phyloP scores from a whole-genome alignment of 2,888 invertebrate species.

The Dyspetes luteomarginatus region DNA sequence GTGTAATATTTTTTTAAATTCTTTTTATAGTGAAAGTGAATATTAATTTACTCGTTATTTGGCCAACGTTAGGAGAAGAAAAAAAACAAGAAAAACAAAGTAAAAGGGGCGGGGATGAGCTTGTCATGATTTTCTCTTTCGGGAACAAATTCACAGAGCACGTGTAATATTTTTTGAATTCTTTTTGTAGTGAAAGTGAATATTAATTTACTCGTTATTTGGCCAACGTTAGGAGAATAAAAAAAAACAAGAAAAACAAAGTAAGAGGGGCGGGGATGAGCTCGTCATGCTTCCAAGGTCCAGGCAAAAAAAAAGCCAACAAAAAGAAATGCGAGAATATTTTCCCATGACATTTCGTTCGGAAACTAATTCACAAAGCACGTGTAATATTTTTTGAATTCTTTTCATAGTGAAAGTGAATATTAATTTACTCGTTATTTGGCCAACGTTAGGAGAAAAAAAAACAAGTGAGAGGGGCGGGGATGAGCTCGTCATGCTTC shows the following conservation, averaged over 20 bases:
- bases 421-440: constrained; percentile 33
- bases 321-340: constrained; percentile 19
- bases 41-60: constrained; percentile 33
- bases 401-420: constrained; percentile 57
- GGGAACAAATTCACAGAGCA: not conserved
- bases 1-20: not conserved
- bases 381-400: not conserved
- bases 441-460: constrained; percentile 47
- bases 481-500: constrained; percentile 38
- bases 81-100: too few species aligned
- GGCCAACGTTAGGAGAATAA: constrained; percentile 47
- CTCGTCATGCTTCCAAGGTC: constrained; percentile 63
- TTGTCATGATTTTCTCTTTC: constrained; percentile 36
- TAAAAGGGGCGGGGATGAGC: constrained; percentile 33
- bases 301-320: constrained; percentile 40
- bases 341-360: constrained; percentile 47
- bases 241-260: too few species aligned
- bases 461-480: constrained; percentile 40
- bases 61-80: constrained; percentile 47
- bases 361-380: not conserved
- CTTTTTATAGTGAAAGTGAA: constrained; percentile 55
- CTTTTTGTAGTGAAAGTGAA: constrained; percentile 55
- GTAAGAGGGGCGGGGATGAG: constrained; percentile 32
- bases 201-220: constrained; percentile 33
- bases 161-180: not conserved